Base-by-base conservation (phyloP, 2,888 invertebrate genomes). In the Philaethria dido region DNA sequence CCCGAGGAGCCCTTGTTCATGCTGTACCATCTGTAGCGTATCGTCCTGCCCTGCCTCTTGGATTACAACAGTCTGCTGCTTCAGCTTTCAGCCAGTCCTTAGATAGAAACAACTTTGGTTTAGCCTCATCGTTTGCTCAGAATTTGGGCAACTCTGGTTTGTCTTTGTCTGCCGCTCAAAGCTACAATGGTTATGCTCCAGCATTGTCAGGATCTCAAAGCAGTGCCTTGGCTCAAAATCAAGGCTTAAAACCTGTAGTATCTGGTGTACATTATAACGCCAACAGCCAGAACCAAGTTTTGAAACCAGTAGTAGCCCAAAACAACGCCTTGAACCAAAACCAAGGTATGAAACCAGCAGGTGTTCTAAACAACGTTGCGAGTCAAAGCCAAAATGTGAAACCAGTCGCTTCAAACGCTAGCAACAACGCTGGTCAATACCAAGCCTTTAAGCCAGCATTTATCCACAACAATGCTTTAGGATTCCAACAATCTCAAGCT, bases 1-100 rank as follows among this genome's bases (percentile, higher is more conserved):
- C 87, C 8, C 80, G 89, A 4, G 76, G 86, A 2, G 89, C 89
- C 57, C 75, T 81, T 44, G 88, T 89, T 29, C 78, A 81, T 64
- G 75, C 83, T 0, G 82, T 79, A 16, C 83, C 82, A 54, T 16
- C 29, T 9, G 11, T 52, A 11, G 4, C 29, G 11, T 72, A 52
- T 62, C 74, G 66, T 72, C 74, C 69, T 62, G 75, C 13, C 36
- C 39, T 48, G 22, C 54, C 62, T 16, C 52, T 60, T 11, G 52
- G 60, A 55, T 36, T 72, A 44, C 72, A 71, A 48, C 73, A 69
- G 61, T 48, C 69, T 25, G 44, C 67, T 33, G 42, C 63, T 50
- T 14, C 67, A 14, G 57, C 61, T 6, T 64, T 64, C 39, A 68
- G 70, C 33, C 61, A 68, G 16, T 66, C 66, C 4, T 66, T 64